A percentile compares a stretch with the other conserved stretches of the same genome.
Evolutionary conservation across 2,888 invertebrate species (phyloP).

Genomic region (Apocheima hispidaria): DNA sequence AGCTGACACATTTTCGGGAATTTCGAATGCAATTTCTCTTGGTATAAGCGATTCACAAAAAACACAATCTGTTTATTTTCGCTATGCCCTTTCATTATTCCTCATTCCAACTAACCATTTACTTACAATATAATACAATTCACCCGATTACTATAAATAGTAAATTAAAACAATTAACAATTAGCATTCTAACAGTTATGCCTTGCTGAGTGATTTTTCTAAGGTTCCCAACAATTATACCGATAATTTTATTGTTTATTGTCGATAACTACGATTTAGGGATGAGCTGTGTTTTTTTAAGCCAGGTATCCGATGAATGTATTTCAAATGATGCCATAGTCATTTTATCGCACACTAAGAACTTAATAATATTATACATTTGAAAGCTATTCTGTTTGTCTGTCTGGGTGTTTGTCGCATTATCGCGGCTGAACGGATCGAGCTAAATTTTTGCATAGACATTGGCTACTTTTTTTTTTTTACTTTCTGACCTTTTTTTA

Average conservation of each 20-base stretch:
- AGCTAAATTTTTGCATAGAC: too few relatives aligned
- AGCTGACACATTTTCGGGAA: too few relatives aligned
- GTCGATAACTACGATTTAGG: slow-evolving; percentile 4
- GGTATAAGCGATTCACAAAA: too few relatives aligned
- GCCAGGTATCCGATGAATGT: neutral
- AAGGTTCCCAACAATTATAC: slow-evolving; percentile 35
- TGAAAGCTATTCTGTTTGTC: too few relatives aligned
- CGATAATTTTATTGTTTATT: slow-evolving; percentile 35
- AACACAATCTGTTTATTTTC: neutral
- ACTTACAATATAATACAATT: slow-evolving; percentile 21
- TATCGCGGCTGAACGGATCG: too few relatives aligned
- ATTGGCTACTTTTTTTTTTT: too few relatives aligned
- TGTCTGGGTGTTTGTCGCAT: too few relatives aligned
- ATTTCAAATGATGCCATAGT: too few relatives aligned
- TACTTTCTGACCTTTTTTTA: too few relatives aligned
- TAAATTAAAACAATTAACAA: slow-evolving; percentile 52
- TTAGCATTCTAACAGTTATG: slow-evolving; percentile 52
- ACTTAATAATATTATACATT: too few relatives aligned
- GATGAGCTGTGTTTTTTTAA: neutral
- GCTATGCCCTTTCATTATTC: neutral
- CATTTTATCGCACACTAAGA: too few relatives aligned
- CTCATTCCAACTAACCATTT: neutral
- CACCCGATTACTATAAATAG: slow-evolving; percentile 45
- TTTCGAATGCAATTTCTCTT: too few relatives aligned
- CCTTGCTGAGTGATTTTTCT: slow-evolving; percentile 59